A percentile compares a stretch with the other conserved stretches of the same genome.
Conservation (phyloP, 1,140 invertebrate genomes). For the Nasonia giraulti region DNA sequence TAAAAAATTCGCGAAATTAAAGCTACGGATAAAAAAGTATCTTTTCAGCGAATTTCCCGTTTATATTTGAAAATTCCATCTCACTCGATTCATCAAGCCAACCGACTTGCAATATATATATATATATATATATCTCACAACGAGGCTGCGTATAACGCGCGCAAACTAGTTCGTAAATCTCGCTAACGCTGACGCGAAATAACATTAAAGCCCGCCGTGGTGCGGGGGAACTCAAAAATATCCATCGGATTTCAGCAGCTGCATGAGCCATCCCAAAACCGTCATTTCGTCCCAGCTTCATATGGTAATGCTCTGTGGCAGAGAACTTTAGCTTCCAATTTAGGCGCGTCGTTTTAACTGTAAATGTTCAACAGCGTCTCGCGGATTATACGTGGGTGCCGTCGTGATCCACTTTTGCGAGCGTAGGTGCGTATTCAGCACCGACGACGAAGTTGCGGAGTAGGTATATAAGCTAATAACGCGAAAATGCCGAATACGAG, state of each 20-base stretch:
- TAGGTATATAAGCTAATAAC: background rate
- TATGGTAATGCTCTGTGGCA: background rate
- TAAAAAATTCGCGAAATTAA: no score
- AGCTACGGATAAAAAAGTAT: no score
- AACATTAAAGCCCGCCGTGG: background rate
- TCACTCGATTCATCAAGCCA: no score
- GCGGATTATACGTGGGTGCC: background rate
- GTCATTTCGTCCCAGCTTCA: background rate
- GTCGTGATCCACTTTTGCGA: background rate
- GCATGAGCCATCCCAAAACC: no score
- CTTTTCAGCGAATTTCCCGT: no score
- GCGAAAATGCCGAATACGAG: background rate
- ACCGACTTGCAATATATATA: background rate
- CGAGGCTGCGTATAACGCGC: background rate
- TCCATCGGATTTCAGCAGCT: background rate
- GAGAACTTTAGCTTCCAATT: background rate
- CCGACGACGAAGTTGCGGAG: background rate
- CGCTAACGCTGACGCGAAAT: background rate
- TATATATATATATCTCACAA: background rate
- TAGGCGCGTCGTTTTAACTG: background rate
- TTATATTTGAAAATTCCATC: no score
- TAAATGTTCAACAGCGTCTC: slow-evolving; percentile 15
- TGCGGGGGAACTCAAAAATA: background rate
- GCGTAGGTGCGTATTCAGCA: background rate
- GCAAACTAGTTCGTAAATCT: background rate